A percentile compares a stretch with the other conserved stretches of the same genome.
These are phyloP conservation scores for Megalurothrips usitatus DNA, from an alignment of 2,888 invertebrate genomes.

Conservation along the genomic window DNA sequence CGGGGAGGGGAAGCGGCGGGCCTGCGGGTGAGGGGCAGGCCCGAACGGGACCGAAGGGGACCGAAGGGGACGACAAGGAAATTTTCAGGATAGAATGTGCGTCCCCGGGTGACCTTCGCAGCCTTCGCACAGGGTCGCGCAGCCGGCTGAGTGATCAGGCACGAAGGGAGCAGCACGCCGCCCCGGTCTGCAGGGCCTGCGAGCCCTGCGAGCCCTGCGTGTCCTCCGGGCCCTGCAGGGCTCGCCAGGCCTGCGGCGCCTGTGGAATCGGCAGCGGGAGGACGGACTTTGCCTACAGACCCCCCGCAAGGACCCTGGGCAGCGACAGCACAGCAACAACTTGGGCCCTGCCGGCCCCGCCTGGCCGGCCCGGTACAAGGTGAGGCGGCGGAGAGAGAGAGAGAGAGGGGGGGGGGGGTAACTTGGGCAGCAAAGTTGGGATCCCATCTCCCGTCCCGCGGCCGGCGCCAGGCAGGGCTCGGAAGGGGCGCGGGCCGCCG, in stretches of 20 bases:
- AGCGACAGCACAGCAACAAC: neutral
- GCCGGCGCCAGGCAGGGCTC: no score
- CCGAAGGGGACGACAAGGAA: no score
- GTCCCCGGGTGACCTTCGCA: no score
- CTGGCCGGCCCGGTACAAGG: neutral
- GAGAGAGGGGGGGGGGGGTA: no score
- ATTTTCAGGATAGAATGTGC: no score
- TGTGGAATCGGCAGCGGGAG: no score
- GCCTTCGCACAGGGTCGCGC: neutral
- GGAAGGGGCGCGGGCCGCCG: no score
- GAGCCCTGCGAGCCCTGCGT: no score
- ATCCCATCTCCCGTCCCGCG: neutral
- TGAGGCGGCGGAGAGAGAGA: neutral
- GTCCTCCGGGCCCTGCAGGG: neutral
- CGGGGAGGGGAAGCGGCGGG: no score
- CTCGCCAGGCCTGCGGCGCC: neutral
- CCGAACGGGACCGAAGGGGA: no score
- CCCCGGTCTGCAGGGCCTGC: no score
- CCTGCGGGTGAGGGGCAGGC: neutral
- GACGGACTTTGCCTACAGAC: no score
- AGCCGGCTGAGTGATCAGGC: constrained; percentile 1
- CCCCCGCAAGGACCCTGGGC: neutral
- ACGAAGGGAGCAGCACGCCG: neutral
- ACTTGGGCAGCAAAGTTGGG: neutral
- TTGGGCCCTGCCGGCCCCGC: neutral